phyloP scores from a whole-genome alignment of 1,140 invertebrate species.

The Andricus grossulariae region DNA sequence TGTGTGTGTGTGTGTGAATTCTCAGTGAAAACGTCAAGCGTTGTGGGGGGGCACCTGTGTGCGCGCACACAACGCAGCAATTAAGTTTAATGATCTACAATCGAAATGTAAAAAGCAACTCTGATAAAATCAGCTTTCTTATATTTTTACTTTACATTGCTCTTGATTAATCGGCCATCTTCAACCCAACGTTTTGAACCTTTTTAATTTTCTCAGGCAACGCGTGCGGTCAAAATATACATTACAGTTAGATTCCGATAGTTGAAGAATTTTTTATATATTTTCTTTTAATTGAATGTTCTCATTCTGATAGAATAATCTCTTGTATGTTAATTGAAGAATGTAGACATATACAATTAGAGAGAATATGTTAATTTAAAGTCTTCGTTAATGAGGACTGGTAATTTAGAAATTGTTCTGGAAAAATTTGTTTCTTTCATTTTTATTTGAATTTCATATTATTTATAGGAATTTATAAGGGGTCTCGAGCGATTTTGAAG shows the following conservation, averaged over 20 bases:
- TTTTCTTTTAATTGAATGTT: neutral
- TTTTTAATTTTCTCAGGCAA: constrained; percentile 8
- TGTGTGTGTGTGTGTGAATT: neutral
- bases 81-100: constrained; percentile 17
- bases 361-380: neutral
- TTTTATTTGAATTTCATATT: too few relatives aligned
- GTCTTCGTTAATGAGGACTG: too few relatives aligned
- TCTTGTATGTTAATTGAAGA: neutral
- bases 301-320: neutral
- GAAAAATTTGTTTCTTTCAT: too few relatives aligned
- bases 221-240: constrained; percentile 1
- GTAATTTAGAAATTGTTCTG: too few relatives aligned
- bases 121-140: constrained; percentile 1
- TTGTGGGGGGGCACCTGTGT: constrained; percentile 14
- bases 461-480: too few relatives aligned
- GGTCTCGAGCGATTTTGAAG: too few relatives aligned
- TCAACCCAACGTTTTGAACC: neutral
- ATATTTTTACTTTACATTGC: constrained; percentile 1
- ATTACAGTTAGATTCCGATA: neutral
- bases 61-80: constrained; percentile 1
- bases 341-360: neutral
- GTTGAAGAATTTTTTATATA: neutral
- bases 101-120: constrained; percentile 13
- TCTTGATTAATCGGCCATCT: constrained; percentile 1
- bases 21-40: constrained; percentile 1